Base-by-base conservation (phyloP, 2,888 invertebrate species). In the Pogonocherus hispidulus region DNA sequence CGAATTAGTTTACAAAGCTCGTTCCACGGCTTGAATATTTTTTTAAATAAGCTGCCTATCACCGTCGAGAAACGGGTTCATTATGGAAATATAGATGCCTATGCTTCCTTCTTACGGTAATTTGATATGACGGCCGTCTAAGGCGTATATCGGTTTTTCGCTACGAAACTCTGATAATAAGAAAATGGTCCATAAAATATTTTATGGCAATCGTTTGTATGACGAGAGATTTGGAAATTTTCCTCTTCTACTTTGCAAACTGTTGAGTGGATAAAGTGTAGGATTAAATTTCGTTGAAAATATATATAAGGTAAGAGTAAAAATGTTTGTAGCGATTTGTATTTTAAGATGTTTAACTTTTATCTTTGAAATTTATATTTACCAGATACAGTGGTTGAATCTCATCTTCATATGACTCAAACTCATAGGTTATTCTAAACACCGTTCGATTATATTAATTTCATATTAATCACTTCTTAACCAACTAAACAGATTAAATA, bases 71-170 rank as follows among this genome's bases (percentile, higher is more conserved):
- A 55, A 37, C 19, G 8, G 37, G 37, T 3, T 16, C 37, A 18
- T 55, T 55, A 55, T 55, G 55, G 55, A 55, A 55, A 55, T 55
- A 35, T 32, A 16, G 18, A 11, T 11, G 55, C 55, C 18, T 37
- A n/a, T 54, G 11, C 32, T 16, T 18, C 20, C 35, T 37, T 18
- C n/a, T n/a, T n/a, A n/a, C 19, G 16, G 19, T 22, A 35, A 55
- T 35, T 55, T 35, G 37, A 37, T 19, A 37, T 11, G 37, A 35
- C 35, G 35, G 35, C 35, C 37, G 11, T 35, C 37, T 55, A 37
- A 55, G 37, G 37, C n/a, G 20, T 18, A 35, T 55, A 19, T 55
- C 55, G 37, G 35, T 37, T 37, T 20, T 18, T 16, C 1, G 32
- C 32, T 11, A 32, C 2, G 32, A 32, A 32, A 32, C 32, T 32